Evolutionary conservation across 2,797 vertebrate species (phyloP), one percentile per base, ranked within the genome.

Genomic region (Diplodus puntazzo): DNA sequence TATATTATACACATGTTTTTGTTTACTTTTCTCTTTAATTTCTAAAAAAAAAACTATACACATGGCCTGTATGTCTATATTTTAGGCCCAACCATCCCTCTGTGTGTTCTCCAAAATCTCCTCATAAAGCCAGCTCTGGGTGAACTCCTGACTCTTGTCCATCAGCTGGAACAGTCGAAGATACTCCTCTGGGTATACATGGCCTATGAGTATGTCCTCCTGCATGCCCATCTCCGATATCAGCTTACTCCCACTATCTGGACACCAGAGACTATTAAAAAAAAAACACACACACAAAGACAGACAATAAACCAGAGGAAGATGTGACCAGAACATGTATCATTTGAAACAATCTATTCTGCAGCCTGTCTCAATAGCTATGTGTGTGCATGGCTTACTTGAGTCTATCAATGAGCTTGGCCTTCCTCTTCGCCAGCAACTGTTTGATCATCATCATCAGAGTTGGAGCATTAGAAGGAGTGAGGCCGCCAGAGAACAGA

Each of bases 401-500:
- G 48, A 99, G 95, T 79, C 88, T 95, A 43, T 98, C 94, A 0
- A 92, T 80, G 68, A 99, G 88, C 71, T 55, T 96, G 81, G 83
- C 81, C 45, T 54, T 96, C 23, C 96, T 95, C 87, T 95, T 98
- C 75, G 89, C 94, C 89, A 99, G 91, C 92, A 96, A 98, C 70
- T 99, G 98, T 90, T 97, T 98, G 78, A 99, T 70, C 97, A 99
- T 95, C 84, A 96, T 88, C 78, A 99, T 59, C 88, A 99, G 96
- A 11, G 93, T 92, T 67, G 91, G 58, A 50, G 96, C 94, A 73
- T 97, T 98, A 52, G 92, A 72, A 16, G 96, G 89, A 30, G 93
- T 96, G 83, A 99, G 92, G 70, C 89, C 82, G 20, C 89, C 84
- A n/a, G 95, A 95, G 90, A 99, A 99, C 10, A 99, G 94, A 85